phyloP scores from a whole-genome alignment of 2,888 invertebrate genomes.

The Petrolisthes manimaculis region DNA sequence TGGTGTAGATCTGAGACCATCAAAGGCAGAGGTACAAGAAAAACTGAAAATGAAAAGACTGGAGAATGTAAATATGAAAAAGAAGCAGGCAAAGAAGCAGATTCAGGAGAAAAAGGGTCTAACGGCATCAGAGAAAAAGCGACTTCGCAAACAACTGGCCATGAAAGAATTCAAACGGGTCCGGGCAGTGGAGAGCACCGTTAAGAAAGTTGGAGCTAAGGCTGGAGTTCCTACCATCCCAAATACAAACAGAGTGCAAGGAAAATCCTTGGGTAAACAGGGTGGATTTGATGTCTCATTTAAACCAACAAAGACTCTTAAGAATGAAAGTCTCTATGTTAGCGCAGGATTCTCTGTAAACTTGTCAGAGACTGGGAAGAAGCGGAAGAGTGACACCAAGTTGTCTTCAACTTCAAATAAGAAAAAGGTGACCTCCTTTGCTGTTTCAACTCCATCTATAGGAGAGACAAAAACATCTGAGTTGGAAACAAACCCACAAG shows the following conservation, averaged over 20 bases:
- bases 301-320: not conserved
- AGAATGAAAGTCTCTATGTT: not conserved
- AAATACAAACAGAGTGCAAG: not conserved
- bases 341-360: not conserved
- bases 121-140: conserved; percentile 1
- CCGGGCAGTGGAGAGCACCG: not conserved
- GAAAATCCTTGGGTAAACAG: not conserved
- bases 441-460: not conserved
- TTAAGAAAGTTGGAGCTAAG: not conserved
- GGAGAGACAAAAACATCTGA: too few relatives aligned
- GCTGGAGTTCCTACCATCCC: not conserved
- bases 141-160: not conserved
- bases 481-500: too few relatives aligned
- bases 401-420: not conserved
- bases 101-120: not conserved
- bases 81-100: conserved; percentile 3
- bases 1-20: not conserved
- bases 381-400: not conserved
- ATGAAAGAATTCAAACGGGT: not conserved
- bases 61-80: not conserved
- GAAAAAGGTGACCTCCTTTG: not conserved
- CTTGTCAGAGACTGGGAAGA: not conserved
- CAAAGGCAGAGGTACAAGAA: not conserved
- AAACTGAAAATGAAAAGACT: not conserved
- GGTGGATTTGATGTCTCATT: conserved; percentile 14